Percentiles rank a stretch among this genome's conserved stretches.
These are phyloP conservation scores for Diachasma alloeum DNA, from an alignment of 1,140 invertebrate species.

Conservation along the genomic window DNA sequence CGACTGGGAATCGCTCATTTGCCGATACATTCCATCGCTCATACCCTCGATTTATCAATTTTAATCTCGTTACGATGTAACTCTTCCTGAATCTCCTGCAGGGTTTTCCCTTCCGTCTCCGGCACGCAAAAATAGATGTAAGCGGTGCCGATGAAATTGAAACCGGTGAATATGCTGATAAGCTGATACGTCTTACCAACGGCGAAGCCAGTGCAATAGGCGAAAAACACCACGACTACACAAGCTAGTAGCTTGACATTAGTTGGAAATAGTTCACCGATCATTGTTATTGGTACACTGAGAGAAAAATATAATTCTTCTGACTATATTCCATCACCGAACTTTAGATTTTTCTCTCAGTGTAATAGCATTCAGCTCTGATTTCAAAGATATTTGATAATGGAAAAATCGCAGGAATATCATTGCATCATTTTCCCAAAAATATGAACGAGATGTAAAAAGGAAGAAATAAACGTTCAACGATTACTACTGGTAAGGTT, in stretches of 20 bases:
- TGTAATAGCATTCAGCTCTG: too few relatives aligned
- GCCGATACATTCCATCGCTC: not conserved
- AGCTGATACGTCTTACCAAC: slow-evolving; percentile 76
- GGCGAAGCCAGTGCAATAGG: slow-evolving; percentile 66
- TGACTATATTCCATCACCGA: too few relatives aligned
- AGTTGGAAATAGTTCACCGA: slow-evolving; percentile 77
- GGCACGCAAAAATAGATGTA: slow-evolving; percentile 74
- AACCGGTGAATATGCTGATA: slow-evolving; percentile 67
- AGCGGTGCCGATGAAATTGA: slow-evolving; percentile 69
- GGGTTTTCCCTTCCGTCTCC: slow-evolving; percentile 80
- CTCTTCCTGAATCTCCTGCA: slow-evolving; percentile 69
- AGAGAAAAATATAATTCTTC: too few relatives aligned
- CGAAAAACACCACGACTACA: slow-evolving; percentile 72
- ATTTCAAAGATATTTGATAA: too few relatives aligned
- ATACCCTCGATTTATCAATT: not conserved
- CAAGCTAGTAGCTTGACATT: slow-evolving; percentile 74
- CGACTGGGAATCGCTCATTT: too few relatives aligned
- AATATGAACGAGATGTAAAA: too few relatives aligned
- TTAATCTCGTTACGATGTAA: slow-evolving; percentile 30
- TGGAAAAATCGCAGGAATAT: too few relatives aligned
- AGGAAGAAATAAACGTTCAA: too few relatives aligned
- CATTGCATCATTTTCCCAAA: too few relatives aligned
- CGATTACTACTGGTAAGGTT: too few relatives aligned
- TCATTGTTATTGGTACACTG: slow-evolving; percentile 75
- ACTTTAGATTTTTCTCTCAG: too few relatives aligned